phyloP scores from a whole-genome alignment of 2,888 invertebrate species.

The Dichetophora obliterata region DNA sequence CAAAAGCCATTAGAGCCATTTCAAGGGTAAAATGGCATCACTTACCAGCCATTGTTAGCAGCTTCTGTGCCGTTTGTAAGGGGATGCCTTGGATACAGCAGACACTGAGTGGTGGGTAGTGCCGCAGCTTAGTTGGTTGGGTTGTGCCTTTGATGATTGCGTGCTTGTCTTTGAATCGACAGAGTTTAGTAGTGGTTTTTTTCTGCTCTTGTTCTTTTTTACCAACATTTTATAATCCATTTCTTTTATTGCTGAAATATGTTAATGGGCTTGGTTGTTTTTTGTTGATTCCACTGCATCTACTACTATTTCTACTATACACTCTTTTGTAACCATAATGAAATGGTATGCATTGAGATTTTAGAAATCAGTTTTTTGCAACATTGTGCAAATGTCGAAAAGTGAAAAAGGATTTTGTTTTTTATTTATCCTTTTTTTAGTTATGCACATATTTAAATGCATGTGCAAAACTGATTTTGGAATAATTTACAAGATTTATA shows the following conservation, averaged over 20 bases:
- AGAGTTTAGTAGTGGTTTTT: not conserved
- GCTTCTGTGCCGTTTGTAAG: not conserved
- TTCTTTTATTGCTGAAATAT: slow-evolving; percentile 51
- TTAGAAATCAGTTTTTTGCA: slow-evolving; percentile 29
- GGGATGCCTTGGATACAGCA: not conserved
- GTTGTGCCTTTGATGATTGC: slow-evolving; percentile 52
- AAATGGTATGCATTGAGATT: slow-evolving; percentile 19
- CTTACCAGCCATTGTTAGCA: slow-evolving; percentile 23
- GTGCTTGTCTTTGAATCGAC: not conserved
- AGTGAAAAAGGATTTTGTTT: slow-evolving; percentile 10
- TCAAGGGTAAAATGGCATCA: slow-evolving; percentile 26
- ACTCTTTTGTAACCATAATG: not conserved
- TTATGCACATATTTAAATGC: slow-evolving; percentile 14
- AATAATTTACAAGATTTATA: slow-evolving; percentile 28
- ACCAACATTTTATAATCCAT: slow-evolving; percentile 49
- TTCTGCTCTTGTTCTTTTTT: slow-evolving; percentile 8
- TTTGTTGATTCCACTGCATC: not conserved
- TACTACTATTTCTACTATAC: not conserved
- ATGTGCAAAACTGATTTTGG: slow-evolving; percentile 33
- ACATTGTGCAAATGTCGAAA: slow-evolving; percentile 16
- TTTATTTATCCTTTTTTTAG: not conserved
- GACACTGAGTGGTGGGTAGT: not conserved
- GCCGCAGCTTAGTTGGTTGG: slow-evolving; percentile 3
- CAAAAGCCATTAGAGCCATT: slow-evolving; percentile 22
- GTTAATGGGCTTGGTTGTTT: slow-evolving; percentile 41